These are phyloP conservation scores for Palythoa caribaeorum DNA, from an alignment of 92 coral and sea anemone species.

Conservation along the genomic window DNA sequence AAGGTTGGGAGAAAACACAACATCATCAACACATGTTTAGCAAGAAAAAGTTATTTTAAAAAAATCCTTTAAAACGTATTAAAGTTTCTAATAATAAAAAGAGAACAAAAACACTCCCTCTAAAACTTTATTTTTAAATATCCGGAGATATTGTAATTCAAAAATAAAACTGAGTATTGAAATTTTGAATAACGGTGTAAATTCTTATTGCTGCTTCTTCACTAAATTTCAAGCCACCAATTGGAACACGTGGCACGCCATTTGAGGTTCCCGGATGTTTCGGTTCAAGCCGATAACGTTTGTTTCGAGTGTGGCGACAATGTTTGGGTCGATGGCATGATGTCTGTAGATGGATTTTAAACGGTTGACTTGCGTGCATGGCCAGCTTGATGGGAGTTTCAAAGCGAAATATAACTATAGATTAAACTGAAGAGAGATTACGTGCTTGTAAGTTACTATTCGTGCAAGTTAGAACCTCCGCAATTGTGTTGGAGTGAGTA, in stretches of 20 bases:
- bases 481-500: slow-evolving; percentile 41
- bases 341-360: slow-evolving; percentile 43
- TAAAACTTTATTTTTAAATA: background rate
- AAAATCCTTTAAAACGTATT: background rate
- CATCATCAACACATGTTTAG: background rate
- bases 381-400: slow-evolving; percentile 41
- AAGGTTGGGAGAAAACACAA: slow-evolving; percentile 28
- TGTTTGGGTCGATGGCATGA: slow-evolving; percentile 47
- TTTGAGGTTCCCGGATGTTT: slow-evolving; percentile 86
- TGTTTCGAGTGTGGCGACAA: background rate
- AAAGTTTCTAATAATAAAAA: background rate
- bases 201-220: slow-evolving; percentile 56
- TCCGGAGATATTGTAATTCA: background rate
- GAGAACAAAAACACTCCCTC: no score
- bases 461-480: slow-evolving; percentile 1
- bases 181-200: background rate
- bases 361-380: slow-evolving; percentile 41
- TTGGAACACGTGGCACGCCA: slow-evolving; percentile 89
- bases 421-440: slow-evolving; percentile 12
- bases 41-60: background rate
- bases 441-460: slow-evolving; percentile 21
- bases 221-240: slow-evolving; percentile 71
- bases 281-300: slow-evolving; percentile 35
- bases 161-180: background rate
- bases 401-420: background rate